These are phyloP conservation scores for Diaperis boleti DNA, from an alignment of 2,888 invertebrate genomes.

Conservation along the genomic window DNA sequence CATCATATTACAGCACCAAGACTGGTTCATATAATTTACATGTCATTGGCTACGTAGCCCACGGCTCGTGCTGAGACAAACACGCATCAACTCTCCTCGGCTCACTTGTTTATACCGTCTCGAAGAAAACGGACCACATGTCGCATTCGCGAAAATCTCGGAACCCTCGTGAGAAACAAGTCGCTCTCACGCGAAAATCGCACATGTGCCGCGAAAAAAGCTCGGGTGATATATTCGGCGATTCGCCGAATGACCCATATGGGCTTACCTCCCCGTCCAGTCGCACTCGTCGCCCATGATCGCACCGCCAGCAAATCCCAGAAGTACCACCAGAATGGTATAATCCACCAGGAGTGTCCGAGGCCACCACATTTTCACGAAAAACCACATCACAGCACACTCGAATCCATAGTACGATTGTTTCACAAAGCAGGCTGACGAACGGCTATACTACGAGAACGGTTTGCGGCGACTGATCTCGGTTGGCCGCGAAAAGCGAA, in stretches of 20 bases:
- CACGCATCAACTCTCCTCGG: constrained; percentile 42
- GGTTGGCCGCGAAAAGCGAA: constrained; percentile 9
- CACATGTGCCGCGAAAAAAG: constrained; percentile 45
- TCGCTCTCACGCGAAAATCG: constrained; percentile 50
- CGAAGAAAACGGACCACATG: background rate
- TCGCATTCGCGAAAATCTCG: constrained; percentile 10
- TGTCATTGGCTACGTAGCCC: constrained; percentile 57
- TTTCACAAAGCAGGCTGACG: constrained; percentile 10
- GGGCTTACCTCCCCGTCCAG: constrained; percentile 76
- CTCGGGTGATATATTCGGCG: constrained; percentile 37
- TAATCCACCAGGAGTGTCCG: constrained; percentile 41
- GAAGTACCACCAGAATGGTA: background rate
- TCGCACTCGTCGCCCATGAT: constrained; percentile 77
- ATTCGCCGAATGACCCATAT: constrained; percentile 12
- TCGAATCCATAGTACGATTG: constrained; percentile 6
- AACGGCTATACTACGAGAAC: too few relatives aligned
- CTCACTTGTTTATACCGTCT: constrained; percentile 31
- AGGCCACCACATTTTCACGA: constrained; percentile 37
- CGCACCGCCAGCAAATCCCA: constrained; percentile 64
- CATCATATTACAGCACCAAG: constrained; percentile 42
- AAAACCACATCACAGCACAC: constrained; percentile 32
- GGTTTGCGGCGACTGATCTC: constrained; percentile 23
- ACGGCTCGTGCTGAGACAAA: constrained; percentile 51
- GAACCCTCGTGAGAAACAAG: constrained; percentile 47
- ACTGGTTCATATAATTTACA: constrained; percentile 47